phyloP scores from a whole-genome alignment of 2,888 invertebrate genomes.

The Arge pagana region DNA sequence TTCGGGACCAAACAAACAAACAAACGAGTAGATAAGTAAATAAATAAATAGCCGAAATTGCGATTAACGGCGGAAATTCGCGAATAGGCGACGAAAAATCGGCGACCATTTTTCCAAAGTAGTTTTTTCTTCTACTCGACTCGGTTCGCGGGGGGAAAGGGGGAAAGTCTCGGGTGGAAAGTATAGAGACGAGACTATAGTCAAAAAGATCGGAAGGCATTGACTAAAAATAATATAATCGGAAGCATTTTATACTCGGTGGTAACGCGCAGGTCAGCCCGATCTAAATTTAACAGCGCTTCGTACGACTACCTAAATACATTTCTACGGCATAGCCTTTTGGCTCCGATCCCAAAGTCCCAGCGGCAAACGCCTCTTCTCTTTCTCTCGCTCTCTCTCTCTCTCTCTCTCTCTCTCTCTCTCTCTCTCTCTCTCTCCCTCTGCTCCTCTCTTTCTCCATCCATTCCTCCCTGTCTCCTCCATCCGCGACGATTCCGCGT shows the following conservation, averaged over 20 bases:
- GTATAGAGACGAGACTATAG: no score
- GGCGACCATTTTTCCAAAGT: background rate
- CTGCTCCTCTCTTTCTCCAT: slow-evolving; percentile 12
- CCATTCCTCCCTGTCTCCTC: background rate
- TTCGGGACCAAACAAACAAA: background rate
- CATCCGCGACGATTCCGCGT: slow-evolving; percentile 4
- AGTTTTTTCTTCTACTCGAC: no score
- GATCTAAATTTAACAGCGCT: slow-evolving; percentile 49
- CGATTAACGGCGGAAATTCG: no score
- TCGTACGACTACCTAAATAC: slow-evolving; percentile 51
- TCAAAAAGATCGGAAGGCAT: slow-evolving; percentile 10
- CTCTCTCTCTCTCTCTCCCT: slow-evolving; percentile 5
- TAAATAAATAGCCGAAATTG: background rate
- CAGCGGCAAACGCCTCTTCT: slow-evolving; percentile 18
- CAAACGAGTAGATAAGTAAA: background rate
- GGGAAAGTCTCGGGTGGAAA: background rate
- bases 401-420: slow-evolving; percentile 10
- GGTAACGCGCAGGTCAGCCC: slow-evolving; percentile 46
- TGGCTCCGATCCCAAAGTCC: slow-evolving; percentile 43
- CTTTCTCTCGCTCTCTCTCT: slow-evolving; percentile 25
- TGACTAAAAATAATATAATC: slow-evolving; percentile 52
- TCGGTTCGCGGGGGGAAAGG: no score
- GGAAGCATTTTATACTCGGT: slow-evolving; percentile 48
- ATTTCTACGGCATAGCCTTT: slow-evolving; percentile 45
- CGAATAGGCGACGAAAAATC: background rate